Conservation (phyloP, 2,113 vertebrate species). For the Apaloderma vittatum region DNA sequence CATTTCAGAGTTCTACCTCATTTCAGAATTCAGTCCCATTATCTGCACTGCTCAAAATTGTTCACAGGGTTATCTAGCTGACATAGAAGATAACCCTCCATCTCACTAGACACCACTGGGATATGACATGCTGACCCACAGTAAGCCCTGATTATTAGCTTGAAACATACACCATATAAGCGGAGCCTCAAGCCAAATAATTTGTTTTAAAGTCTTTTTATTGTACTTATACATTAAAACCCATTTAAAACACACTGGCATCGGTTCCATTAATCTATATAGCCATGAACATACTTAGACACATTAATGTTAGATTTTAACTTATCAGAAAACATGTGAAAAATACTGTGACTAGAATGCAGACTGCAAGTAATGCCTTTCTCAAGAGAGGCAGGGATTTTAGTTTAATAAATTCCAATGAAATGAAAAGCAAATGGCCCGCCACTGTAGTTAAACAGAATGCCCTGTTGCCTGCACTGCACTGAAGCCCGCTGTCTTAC, state of each 20-base stretch:
- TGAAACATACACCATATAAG: slow-evolving; percentile 71
- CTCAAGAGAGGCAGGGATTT: not conserved
- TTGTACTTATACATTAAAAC: slow-evolving; percentile 29
- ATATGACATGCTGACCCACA: slow-evolving; percentile 80
- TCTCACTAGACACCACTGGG: slow-evolving; percentile 78
- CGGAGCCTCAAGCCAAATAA: slow-evolving; percentile 30
- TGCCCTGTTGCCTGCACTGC: not conserved
- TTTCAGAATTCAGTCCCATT: slow-evolving; percentile 80
- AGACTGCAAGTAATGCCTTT: not conserved
- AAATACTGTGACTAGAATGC: not conserved
- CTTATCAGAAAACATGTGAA: not conserved
- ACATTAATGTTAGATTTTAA: not conserved
- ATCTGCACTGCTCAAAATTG: slow-evolving; percentile 75
- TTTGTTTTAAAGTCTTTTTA: slow-evolving; percentile 65
- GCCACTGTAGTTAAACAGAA: not conserved
- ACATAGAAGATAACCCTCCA: slow-evolving; percentile 79
- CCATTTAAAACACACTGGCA: not conserved
- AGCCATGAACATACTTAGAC: not conserved
- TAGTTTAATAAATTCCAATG: not conserved
- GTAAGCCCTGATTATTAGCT: slow-evolving; percentile 80
- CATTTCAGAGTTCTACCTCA: slow-evolving; percentile 71
- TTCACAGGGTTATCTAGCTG: slow-evolving; percentile 78
- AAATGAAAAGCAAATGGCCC: not conserved
- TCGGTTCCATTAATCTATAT: not conserved
- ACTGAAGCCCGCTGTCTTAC: not conserved